Conservation (phyloP, 2,113 vertebrate species). For the Zingel zingel region DNA sequence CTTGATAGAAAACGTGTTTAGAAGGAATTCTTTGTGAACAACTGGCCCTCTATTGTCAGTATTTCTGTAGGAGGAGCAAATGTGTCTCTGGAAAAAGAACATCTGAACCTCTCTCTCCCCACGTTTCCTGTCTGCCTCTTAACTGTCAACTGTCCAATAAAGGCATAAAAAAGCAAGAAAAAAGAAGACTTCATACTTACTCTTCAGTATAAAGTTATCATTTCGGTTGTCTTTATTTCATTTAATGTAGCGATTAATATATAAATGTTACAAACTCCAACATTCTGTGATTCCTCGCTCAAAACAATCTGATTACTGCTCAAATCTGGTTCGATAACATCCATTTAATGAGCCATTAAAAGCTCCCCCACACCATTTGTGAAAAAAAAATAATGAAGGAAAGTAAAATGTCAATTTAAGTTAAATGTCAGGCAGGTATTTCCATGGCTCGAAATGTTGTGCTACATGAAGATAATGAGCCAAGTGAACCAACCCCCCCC, state of each 20-base stretch:
- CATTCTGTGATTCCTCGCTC: neutral
- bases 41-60: neutral
- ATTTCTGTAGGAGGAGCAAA: neutral
- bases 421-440: constrained; percentile 5
- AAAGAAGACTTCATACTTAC: no score
- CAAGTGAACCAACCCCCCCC: no score
- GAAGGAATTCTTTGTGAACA: no score
- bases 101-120: no score
- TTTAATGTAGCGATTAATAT: neutral
- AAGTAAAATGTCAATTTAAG: neutral
- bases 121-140: no score
- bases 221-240: neutral
- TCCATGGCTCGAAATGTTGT: neutral
- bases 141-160: no score
- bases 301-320: neutral
- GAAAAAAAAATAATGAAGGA: constrained; percentile 1
- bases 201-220: no score
- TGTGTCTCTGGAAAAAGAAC: no score
- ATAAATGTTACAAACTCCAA: neutral
- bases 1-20: no score
- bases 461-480: constrained; percentile 17
- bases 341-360: neutral
- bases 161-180: no score
- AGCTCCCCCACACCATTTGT: neutral
- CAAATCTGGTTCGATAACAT: neutral